A percentile compares a stretch with the other conserved stretches of the same genome.
These are phyloP conservation scores for Onychomys torridus DNA, from an alignment of 2,797 vertebrate species.

Conservation along the genomic window DNA sequence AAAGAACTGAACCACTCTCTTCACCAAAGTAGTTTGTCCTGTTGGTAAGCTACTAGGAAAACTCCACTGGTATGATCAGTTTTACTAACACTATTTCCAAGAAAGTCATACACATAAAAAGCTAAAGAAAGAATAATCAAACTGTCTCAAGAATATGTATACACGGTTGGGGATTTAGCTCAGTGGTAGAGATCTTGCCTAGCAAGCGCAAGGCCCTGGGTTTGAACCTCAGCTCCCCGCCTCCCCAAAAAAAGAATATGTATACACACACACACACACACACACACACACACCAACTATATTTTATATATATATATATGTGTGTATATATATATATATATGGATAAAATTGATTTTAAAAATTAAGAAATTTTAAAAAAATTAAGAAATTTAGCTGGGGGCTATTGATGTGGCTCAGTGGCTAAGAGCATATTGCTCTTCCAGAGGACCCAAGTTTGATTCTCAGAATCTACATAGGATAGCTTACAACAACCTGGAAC, in stretches of 20 bases:
- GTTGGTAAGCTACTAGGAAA: constrained; percentile 22
- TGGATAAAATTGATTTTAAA: neutral
- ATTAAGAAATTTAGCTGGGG: neutral
- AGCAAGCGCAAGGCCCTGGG: too few species aligned
- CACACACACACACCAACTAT: too few species aligned
- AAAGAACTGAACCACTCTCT: constrained; percentile 10
- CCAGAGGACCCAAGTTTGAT: neutral
- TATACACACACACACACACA: neutral
- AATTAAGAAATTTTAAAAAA: neutral
- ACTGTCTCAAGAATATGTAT: neutral
- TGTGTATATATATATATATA: neutral
- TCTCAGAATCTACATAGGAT: neutral
- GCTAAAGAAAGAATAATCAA: neutral
- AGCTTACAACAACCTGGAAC: neutral
- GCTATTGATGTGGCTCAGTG: neutral
- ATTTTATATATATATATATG: neutral
- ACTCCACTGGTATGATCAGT: constrained; percentile 5
- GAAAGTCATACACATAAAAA: constrained; percentile 42
- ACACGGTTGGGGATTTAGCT: too few species aligned
- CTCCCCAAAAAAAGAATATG: too few species aligned
- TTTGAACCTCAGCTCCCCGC: too few species aligned
- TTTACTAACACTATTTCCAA: constrained; percentile 39
- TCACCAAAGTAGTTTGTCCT: constrained; percentile 53
- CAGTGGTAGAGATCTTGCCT: too few species aligned
- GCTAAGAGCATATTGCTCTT: neutral